Evolutionary conservation across 1,140 invertebrate species (phyloP).

Genomic region (Macrobrachium rosenbergii): DNA sequence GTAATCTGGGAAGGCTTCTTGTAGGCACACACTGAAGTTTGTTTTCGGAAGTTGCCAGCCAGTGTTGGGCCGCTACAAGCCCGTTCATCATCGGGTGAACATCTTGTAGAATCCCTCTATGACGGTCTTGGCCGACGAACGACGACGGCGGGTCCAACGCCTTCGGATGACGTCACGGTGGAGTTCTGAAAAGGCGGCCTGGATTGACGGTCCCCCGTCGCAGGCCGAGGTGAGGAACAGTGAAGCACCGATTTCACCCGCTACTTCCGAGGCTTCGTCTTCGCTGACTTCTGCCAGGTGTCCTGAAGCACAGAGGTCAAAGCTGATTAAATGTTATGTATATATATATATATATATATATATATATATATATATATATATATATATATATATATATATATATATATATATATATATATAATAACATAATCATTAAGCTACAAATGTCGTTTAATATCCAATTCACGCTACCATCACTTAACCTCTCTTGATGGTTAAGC

Average conservation of each 20-base stretch:
- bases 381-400: neutral
- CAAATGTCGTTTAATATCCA: no score
- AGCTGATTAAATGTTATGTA: neutral
- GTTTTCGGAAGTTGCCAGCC: neutral
- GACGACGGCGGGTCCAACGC: constrained; percentile 68
- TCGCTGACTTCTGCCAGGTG: constrained; percentile 54
- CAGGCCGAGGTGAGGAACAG: constrained; percentile 65
- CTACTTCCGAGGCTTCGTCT: constrained; percentile 59
- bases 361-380: neutral
- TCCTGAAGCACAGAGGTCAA: constrained; percentile 17
- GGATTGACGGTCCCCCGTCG: constrained; percentile 61
- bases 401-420: no score
- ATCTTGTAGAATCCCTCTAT: constrained; percentile 70
- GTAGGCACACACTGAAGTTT: no score
- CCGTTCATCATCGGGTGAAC: constrained; percentile 66
- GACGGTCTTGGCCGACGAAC: constrained; percentile 71
- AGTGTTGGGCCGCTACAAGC: neutral
- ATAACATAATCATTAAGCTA: no score
- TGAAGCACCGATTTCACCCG: constrained; percentile 57
- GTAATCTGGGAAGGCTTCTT: no score
- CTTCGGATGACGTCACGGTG: constrained; percentile 69
- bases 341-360: neutral
- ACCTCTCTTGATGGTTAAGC: no score
- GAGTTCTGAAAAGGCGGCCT: constrained; percentile 65
- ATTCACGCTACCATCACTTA: no score